phyloP scores from a whole-genome alignment of 2,888 invertebrate species.

The Smittia sp. region DNA sequence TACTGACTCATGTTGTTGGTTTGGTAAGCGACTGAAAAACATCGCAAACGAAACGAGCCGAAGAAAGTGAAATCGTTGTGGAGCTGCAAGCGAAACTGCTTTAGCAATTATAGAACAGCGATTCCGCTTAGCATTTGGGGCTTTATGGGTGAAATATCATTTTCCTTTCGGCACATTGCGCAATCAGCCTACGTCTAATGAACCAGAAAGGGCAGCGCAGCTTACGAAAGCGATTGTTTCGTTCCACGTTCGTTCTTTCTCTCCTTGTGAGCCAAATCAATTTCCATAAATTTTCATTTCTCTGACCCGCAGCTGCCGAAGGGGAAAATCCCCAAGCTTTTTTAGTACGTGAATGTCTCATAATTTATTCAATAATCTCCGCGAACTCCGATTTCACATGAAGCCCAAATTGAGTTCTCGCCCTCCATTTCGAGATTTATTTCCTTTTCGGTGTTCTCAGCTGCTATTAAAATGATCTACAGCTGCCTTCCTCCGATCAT shows the following conservation, averaged over 20 bases:
- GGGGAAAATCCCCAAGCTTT: neutral
- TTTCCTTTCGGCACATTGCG: neutral
- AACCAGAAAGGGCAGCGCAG: neutral
- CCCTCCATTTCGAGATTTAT: neutral
- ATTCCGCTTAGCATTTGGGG: neutral
- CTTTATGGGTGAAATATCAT: neutral
- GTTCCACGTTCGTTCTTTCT: neutral
- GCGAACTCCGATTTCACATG: neutral
- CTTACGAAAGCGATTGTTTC: neutral
- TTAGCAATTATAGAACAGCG: neutral
- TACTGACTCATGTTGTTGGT: no score
- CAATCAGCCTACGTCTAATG: neutral
- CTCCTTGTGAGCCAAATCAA: neutral
- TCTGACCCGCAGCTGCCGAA: neutral
- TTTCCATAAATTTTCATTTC: slow-evolving; percentile 17
- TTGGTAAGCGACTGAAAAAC: neutral
- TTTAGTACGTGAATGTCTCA: neutral
- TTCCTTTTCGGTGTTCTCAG: no score
- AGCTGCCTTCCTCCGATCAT: neutral
- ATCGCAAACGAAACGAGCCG: neutral
- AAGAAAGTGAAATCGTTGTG: neutral
- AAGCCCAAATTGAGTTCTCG: neutral
- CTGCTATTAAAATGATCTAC: neutral
- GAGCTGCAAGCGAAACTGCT: neutral
- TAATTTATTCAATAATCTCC: slow-evolving; percentile 1